Conservation (phyloP, 2,113 vertebrate genomes). For the Platichthys stellatus region DNA sequence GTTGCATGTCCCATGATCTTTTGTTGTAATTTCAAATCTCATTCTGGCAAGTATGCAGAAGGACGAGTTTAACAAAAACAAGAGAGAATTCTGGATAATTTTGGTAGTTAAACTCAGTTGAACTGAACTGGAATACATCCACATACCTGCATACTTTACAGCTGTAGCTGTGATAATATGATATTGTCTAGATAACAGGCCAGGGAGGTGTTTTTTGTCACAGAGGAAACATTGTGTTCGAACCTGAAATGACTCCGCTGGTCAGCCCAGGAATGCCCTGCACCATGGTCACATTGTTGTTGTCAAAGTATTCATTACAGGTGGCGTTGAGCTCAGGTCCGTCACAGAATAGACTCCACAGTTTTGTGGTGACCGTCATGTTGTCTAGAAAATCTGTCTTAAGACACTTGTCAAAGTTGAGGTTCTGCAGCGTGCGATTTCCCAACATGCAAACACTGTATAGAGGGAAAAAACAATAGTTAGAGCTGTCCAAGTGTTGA, state of each 20-base stretch:
- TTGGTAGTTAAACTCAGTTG: neutral
- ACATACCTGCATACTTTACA: too few relatives aligned
- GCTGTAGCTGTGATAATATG: neutral
- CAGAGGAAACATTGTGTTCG: neutral
- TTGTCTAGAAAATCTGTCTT: constrained; percentile 83
- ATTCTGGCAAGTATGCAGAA: neutral
- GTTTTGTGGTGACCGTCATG: constrained; percentile 78
- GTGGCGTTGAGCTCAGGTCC: constrained; percentile 78
- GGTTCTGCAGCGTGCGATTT: constrained; percentile 90
- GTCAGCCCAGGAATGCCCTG: constrained; percentile 93
- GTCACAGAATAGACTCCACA: constrained; percentile 90
- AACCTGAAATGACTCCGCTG: constrained; percentile 85
- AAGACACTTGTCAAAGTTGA: constrained; percentile 84
- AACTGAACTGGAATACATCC: neutral
- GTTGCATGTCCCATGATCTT: neutral
- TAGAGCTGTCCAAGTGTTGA: neutral
- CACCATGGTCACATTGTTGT: constrained; percentile 88
- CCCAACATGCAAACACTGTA: constrained; percentile 92
- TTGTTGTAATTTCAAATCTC: neutral
- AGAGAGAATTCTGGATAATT: neutral
- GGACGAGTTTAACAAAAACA: neutral
- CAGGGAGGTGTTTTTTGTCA: neutral
- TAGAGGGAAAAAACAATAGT: neutral
- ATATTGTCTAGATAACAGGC: neutral
- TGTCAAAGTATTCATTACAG: constrained; percentile 87